phyloP scores from a whole-genome alignment of 2,113 vertebrate species.

The Ivindomyrus marchei region DNA sequence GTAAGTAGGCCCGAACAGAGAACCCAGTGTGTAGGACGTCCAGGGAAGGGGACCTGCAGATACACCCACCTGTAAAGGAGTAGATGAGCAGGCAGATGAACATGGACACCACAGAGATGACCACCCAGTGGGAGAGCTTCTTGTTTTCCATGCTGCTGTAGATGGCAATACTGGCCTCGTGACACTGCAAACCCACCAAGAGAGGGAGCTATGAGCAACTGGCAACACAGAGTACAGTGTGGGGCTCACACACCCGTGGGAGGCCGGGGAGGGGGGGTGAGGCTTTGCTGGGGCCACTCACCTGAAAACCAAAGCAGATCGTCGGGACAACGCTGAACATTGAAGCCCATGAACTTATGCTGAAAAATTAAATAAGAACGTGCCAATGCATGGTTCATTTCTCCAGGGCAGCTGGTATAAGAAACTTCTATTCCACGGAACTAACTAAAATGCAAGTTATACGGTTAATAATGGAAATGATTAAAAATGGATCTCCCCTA shows the following conservation, averaged over 20 bases:
- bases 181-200: constrained; percentile 67
- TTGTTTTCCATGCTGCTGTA: constrained; percentile 84
- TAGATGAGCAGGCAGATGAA: constrained; percentile 84
- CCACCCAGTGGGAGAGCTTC: constrained; percentile 75
- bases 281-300: constrained; percentile 30
- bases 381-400: background rate
- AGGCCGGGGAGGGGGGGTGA: background rate
- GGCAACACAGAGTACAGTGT: background rate
- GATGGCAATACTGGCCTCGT: constrained; percentile 83
- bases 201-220: background rate
- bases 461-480: background rate
- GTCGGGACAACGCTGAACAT: constrained; percentile 83
- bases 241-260: background rate
- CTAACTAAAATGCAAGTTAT: background rate
- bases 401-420: background rate
- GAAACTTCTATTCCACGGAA: background rate
- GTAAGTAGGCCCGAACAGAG: background rate
- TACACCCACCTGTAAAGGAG: constrained; percentile 61
- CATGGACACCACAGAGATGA: constrained; percentile 79
- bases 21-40: background rate
- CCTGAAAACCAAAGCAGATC: constrained; percentile 97
- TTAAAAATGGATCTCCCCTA: background rate
- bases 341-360: constrained; percentile 70
- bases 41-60: constrained; percentile 9
- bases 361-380: constrained; percentile 38